Conservation (phyloP, 2,888 invertebrate species). For the Drosophila peninsularis region DNA sequence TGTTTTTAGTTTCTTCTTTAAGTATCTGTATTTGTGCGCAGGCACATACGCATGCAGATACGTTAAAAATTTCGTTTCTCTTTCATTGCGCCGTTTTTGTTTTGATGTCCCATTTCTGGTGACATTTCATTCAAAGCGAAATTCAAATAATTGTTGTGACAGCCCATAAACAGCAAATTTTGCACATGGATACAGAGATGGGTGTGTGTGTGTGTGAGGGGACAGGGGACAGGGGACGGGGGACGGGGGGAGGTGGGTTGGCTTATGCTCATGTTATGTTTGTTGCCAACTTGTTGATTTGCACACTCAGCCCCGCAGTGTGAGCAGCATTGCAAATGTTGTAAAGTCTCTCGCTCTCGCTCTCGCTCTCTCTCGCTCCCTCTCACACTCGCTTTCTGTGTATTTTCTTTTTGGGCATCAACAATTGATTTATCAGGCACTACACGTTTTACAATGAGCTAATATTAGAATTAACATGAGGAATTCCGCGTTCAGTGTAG, state of each 20-base stretch:
- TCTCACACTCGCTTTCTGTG: no score
- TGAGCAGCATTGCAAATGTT: constrained; percentile 37
- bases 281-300: constrained; percentile 65
- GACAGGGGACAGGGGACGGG: no score
- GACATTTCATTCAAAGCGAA: constrained; percentile 51
- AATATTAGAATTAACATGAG: constrained; percentile 38
- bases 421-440: constrained; percentile 14
- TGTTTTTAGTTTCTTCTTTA: neutral
- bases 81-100: constrained; percentile 19
- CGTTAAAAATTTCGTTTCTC: constrained; percentile 6
- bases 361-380: no score
- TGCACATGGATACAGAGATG: neutral
- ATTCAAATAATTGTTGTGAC: constrained; percentile 48
- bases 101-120: constrained; percentile 45
- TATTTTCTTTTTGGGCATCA: neutral
- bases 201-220: neutral
- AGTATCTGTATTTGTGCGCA: constrained; percentile 34
- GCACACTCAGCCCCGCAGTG: constrained; percentile 50
- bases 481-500: constrained; percentile 26
- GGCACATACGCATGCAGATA: constrained; percentile 18
- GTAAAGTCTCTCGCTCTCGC: neutral
- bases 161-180: constrained; percentile 46
- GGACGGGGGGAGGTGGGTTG: no score
- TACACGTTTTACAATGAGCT: constrained; percentile 24
- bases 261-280: constrained; percentile 24